Base-by-base conservation (phyloP, 2,113 vertebrate genomes). In the Mus spicilegus region DNA sequence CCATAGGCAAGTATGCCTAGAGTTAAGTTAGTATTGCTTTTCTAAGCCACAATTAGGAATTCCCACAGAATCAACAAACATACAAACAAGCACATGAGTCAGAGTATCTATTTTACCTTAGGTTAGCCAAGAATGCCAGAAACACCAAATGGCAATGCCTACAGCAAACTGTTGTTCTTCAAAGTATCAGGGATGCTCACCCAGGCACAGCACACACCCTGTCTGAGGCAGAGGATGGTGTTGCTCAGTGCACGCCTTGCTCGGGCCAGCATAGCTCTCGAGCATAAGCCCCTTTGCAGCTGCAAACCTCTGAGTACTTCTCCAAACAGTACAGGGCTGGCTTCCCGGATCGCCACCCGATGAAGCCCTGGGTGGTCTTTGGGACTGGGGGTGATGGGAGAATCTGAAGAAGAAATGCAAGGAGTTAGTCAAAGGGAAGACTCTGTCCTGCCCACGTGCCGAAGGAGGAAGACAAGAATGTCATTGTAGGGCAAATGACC, bases 291-390 rank as follows among this genome's bases (percentile, higher is more conserved):
- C 99, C 99, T 95, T 98, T 98, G 96, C 95, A 97, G 98, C 99
- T 98, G 0, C 13, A 95, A 87, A 98, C 95, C 87, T 97, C 96
- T 16, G 39, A 69, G 14, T 96, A 97, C 0, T 51, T 96, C n/a
- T 99, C 98, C 84, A 99, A 98, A 84, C 26, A 78, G 97, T 98
- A 97, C 49, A 99, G 96, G n/a, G 89, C 98, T 0, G 98, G 97
- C 28, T 98, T 97, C 1, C 92, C 75, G 0, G 99, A 99, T 69
- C 99, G 98, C 99, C 99, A 99, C 78, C 99, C 99, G 67, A 99
- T 99, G 92, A 99, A 97, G 3, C 98, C 99, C 96, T 99, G 99
- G 0, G 98, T 98, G 0, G 99, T 99, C 96, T 97, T 96, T 0
- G 99, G 99, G 22, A 99, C 63, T 0, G 99, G 98, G 33, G 99